Conservation (phyloP, 2,113 vertebrate genomes). For the Cacatua alba region DNA sequence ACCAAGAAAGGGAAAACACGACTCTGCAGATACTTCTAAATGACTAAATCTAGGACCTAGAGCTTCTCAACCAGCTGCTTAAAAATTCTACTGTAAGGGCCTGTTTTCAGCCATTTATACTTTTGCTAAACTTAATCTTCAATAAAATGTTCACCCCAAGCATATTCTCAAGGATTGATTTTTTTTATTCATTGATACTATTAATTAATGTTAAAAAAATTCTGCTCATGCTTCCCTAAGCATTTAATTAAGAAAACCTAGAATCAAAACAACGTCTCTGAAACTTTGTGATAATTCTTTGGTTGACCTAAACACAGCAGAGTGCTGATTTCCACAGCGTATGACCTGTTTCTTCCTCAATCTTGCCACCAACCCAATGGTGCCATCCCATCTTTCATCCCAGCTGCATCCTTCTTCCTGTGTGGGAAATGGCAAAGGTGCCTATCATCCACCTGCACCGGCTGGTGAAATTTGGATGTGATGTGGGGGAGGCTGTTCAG, state of each 20-base stretch:
- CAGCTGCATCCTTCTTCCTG: neutral
- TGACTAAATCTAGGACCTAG: neutral
- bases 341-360: neutral
- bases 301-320: neutral
- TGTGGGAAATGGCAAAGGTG: neutral
- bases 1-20: neutral
- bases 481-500: neutral
- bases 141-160: neutral
- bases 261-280: neutral
- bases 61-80: neutral
- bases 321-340: neutral
- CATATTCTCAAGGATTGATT: neutral
- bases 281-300: neutral
- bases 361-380: neutral
- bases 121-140: neutral
- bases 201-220: conserved; percentile 24
- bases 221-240: neutral
- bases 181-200: neutral
- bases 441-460: neutral
- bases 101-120: neutral
- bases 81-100: neutral
- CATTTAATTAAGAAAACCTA: neutral
- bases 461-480: neutral
- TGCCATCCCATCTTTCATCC: neutral
- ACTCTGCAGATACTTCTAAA: neutral